Evolutionary conservation across 1,140 invertebrate genomes (phyloP), one percentile per base, ranked within the genome.

Genomic region (Bombus sibiricus): DNA sequence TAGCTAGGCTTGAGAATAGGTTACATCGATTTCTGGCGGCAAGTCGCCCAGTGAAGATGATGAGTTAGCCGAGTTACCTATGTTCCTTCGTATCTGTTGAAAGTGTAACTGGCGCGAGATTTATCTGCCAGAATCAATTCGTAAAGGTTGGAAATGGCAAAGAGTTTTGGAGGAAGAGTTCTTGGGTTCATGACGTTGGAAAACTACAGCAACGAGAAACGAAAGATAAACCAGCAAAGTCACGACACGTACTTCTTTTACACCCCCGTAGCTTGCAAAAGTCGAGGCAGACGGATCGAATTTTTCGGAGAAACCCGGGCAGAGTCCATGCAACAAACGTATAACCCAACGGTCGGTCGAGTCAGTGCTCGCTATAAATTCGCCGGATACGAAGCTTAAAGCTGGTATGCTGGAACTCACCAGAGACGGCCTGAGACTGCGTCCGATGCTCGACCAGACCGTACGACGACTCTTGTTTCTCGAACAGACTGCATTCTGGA

Each of bases 381-480:
- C 53, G 22, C 37, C 34, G 47, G 53, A 71, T n/a, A 53, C 53
- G 66, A 53, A 22, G 76, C 53, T 84, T 84, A 79, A 79, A 79
- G 68, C 76, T 39, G 59, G 32, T 41, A 15, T 28, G 32, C 8
- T 15, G 43, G 10, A 68, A 77, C 62, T 77, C 73, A 32, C 8
- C 53, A 25, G 34, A 83, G 28, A 81, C 34, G 32, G 1, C 15
- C 3, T 3, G 28, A 69, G 64, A 69, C 77, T 85, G 76, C n/a
- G 68, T 72, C 69, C 83, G 83, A 79, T 84, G 39, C 64, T 77
- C 77, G 77, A 57, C 53, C 68, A 80, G 66, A 85, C 77, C 83
- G 68, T 77, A 85, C 83, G 34, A 73, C 53, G 57, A 32, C 59
- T 77, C 77, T 85, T 53, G 83, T 85, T 85, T 77, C 83, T 85